These are phyloP conservation scores for Malurus alboscapulatus DNA, from an alignment of 2,113 vertebrate genomes.

Conservation along the genomic window DNA sequence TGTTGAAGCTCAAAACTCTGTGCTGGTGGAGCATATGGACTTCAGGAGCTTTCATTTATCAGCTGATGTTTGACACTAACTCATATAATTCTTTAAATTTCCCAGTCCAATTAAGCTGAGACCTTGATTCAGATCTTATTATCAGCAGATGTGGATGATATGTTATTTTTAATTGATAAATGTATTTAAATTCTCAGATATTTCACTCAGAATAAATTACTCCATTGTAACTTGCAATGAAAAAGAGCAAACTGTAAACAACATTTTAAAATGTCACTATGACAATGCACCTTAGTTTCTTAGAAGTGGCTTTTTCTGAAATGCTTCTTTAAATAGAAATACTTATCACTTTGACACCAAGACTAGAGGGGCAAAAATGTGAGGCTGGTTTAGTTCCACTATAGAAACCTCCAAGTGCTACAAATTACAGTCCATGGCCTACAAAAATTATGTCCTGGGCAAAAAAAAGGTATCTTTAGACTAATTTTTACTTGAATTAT, in stretches of 20 bases:
- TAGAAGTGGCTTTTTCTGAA: neutral
- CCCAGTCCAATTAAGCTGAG: neutral
- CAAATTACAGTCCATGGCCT: neutral
- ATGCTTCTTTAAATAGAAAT: neutral
- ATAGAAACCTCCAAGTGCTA: neutral
- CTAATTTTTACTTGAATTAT: neutral
- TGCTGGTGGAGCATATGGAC: neutral
- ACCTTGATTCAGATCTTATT: neutral
- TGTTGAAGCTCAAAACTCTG: neutral
- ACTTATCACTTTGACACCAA: neutral
- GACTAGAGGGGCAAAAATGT: neutral
- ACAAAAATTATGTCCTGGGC: neutral
- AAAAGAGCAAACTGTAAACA: neutral
- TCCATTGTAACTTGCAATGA: neutral
- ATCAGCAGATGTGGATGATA: neutral
- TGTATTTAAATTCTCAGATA: neutral
- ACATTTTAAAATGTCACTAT: neutral
- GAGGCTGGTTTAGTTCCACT: neutral
- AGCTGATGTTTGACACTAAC: neutral
- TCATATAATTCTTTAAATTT: neutral
- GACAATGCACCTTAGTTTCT: neutral
- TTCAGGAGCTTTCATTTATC: neutral
- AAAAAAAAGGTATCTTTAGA: neutral
- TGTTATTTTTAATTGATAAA: neutral
- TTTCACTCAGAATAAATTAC: neutral